Evolutionary conservation across 2,888 invertebrate genomes (phyloP).

Genomic region (Gonocerus acuteangulatus): DNA sequence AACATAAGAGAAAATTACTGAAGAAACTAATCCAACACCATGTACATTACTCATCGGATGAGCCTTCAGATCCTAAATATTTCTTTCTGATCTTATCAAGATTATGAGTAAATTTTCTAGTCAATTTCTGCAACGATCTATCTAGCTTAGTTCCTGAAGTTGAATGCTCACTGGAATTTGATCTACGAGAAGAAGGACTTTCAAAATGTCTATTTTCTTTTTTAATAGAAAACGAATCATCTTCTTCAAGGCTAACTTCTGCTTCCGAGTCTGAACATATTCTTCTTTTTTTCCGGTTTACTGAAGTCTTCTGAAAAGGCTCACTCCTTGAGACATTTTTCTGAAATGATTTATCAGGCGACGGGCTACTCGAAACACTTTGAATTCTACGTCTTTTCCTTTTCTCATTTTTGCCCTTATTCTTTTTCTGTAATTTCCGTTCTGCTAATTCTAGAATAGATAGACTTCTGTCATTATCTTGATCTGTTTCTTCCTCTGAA

Average conservation of each 20-base stretch:
- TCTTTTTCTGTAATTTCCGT: conserved; percentile 28
- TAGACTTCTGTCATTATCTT: conserved; percentile 43
- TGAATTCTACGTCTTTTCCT: conserved; percentile 26
- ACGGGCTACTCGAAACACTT: not conserved
- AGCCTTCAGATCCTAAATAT: conserved; percentile 3
- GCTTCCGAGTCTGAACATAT: conserved; percentile 13
- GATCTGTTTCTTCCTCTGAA: conserved; percentile 50
- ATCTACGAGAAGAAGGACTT: not conserved
- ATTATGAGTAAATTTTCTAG: not conserved
- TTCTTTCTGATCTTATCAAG: conserved; percentile 8
- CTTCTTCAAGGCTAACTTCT: not conserved
- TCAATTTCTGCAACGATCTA: not conserved
- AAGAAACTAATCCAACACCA: too few relatives aligned
- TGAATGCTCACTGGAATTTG: too few relatives aligned
- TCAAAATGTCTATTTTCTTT: not conserved
- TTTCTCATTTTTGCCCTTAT: conserved; percentile 21
- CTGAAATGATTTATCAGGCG: not conserved
- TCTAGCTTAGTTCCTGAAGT: not conserved
- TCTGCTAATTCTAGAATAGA: conserved; percentile 53
- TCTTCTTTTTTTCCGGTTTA: not conserved
- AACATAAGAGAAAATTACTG: too few relatives aligned
- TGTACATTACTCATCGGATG: not conserved
- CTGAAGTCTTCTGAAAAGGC: not conserved
- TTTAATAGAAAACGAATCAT: not conserved
- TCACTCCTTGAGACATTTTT: not conserved